These are phyloP conservation scores for Epistrophe grossulariae DNA, from an alignment of 2,888 invertebrate genomes.

Conservation along the genomic window DNA sequence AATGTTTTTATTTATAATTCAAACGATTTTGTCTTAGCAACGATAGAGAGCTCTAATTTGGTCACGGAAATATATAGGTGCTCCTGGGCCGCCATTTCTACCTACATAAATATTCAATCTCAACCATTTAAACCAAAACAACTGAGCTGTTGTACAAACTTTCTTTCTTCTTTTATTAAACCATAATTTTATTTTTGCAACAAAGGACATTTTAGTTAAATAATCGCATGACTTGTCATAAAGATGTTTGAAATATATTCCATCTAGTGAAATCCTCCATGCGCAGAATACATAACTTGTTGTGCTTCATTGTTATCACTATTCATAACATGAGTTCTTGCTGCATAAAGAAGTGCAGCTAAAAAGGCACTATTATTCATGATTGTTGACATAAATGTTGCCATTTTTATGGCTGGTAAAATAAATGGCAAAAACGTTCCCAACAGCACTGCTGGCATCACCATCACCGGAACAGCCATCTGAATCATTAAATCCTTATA, in stretches of 20 bases:
- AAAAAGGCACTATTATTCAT: constrained; percentile 88
- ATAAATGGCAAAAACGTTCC: constrained; percentile 88
- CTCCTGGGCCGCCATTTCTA: too few species aligned
- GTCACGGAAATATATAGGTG: too few species aligned
- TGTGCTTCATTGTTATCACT: constrained; percentile 78
- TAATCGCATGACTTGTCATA: neutral
- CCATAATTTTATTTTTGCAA: neutral
- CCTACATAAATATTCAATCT: too few species aligned
- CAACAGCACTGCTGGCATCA: constrained; percentile 87
- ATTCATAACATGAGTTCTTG: constrained; percentile 79
- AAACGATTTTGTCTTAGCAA: too few species aligned
- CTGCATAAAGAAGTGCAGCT: constrained; percentile 85
- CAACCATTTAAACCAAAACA: neutral
- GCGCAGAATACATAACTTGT: constrained; percentile 54
- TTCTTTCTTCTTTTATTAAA: neutral
- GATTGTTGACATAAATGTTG: constrained; percentile 86
- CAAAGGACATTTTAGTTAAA: neutral
- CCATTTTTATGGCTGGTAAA: constrained; percentile 88
- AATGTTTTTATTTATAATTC: too few species aligned
- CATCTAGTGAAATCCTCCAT: constrained; percentile 55
- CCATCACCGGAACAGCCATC: constrained; percentile 85
- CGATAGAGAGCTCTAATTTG: too few species aligned
- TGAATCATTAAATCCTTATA: constrained; percentile 81
- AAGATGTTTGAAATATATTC: neutral
- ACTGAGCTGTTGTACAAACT: constrained; percentile 1